phyloP scores from a whole-genome alignment of 53 echinoderm and acorn worm genomes.

The Henricia sp. region DNA sequence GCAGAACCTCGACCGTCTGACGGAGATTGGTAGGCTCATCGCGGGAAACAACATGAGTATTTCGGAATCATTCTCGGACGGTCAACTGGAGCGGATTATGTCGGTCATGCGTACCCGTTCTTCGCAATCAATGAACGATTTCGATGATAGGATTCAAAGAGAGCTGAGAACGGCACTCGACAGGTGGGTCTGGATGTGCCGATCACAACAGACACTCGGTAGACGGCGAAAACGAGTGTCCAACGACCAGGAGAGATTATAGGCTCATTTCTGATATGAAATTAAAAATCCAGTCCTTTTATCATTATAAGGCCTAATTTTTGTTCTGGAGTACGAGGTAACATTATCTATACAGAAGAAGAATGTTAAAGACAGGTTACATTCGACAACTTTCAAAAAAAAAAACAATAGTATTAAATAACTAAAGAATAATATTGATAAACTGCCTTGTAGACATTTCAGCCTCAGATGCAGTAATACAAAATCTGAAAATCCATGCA shows the following conservation, averaged over 20 bases:
- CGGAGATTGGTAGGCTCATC: slow-evolving; percentile 12
- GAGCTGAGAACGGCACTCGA: background rate
- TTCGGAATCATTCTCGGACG: slow-evolving; percentile 1
- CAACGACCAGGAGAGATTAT: background rate
- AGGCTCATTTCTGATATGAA: too few relatives aligned
- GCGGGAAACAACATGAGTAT: background rate
- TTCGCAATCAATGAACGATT: background rate
- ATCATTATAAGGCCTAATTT: too few relatives aligned
- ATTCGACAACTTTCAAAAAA: too few relatives aligned
- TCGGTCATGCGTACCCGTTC: background rate
- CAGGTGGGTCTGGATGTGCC: slow-evolving; percentile 37
- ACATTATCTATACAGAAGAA: too few relatives aligned
- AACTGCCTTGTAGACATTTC: too few relatives aligned
- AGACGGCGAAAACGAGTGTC: slow-evolving; percentile 28
- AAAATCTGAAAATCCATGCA: too few relatives aligned
- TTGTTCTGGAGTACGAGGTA: too few relatives aligned
- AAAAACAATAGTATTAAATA: too few relatives aligned
- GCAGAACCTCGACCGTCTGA: slow-evolving; percentile 19
- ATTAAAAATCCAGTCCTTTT: too few relatives aligned
- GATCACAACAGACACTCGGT: slow-evolving; percentile 30
- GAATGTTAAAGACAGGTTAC: too few relatives aligned
- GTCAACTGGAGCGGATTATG: background rate
- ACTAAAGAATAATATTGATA: too few relatives aligned
- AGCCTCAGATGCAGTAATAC: too few relatives aligned
- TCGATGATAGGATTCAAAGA: background rate